Evolutionary conservation across 2,888 invertebrate genomes (phyloP), one percentile per base, ranked within the genome.

Genomic region (Rhingia rostrata): DNA sequence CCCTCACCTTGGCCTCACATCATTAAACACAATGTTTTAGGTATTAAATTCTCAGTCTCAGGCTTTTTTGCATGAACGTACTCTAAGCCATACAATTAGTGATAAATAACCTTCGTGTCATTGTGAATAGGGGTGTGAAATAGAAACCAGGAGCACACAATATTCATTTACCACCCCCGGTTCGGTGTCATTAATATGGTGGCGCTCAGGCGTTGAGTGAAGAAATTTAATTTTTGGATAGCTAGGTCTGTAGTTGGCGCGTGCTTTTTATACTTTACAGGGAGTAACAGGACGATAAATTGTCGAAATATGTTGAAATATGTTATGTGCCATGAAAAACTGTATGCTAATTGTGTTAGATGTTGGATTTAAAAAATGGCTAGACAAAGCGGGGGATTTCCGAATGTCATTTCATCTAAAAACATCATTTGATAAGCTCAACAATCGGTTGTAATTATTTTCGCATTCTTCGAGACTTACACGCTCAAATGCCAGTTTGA

Each of bases 1-100:
- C 82, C 78, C 82, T 78, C 56, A 83, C 82, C 82, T 83, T 83
- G 66, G 78, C 78, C 82, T 61, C 54, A 63, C 78, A 83, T 83
- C 82, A 83, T 83, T 83, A 83, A 83, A 64, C 78, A 78, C 72
- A 58, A 49, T 83, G 72, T 83, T 22, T 22, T 78, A 73, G 82
- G 78, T 83, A 83, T 83, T 78, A 83, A 72, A 67, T 83, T 51
- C 78, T 78, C 66, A 67, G 35, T 67, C 47, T 58, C 14, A 22
- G 49, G 61, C 35, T 45, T 53, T 60, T 60, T 56, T 67, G 53
- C 82, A 66, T 67, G 61, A 54, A 49, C 6, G 64, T 70, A 41
- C 45, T 35, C 51, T 72, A 83, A 78, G 77, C 82, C 67, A 9
- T 12, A 60, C 66, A 78, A 83, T 82, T 82, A 82, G 78, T 78